phyloP scores from a whole-genome alignment of 2,797 vertebrate genomes.

The Falco biarmicus region DNA sequence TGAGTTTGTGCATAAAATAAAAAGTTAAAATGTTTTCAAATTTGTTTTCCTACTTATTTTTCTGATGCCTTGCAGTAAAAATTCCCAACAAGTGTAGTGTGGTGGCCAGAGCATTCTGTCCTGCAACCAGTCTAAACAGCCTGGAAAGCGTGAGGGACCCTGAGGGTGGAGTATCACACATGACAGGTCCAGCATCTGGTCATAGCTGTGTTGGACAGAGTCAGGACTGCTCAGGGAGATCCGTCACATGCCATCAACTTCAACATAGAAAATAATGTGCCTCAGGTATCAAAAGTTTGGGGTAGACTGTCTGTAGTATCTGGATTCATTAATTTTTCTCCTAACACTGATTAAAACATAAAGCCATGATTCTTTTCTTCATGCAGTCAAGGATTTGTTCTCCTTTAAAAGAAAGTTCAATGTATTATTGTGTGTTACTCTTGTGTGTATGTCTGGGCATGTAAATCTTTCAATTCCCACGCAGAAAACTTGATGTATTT shows the following conservation, averaged over 20 bases:
- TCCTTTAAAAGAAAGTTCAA: background rate
- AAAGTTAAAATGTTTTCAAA: background rate
- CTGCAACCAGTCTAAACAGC: background rate
- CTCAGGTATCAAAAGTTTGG: background rate
- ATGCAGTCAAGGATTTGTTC: background rate
- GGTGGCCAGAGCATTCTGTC: background rate
- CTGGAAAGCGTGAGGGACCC: background rate
- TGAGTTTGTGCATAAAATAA: background rate
- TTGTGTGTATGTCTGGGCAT: background rate
- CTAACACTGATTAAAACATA: background rate
- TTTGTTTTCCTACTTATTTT: background rate
- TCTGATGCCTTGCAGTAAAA: background rate
- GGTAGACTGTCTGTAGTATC: background rate
- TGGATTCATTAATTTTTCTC: background rate
- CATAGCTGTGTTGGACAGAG: background rate
- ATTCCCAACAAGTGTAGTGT: background rate
- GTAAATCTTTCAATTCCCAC: background rate
- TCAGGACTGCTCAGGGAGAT: background rate
- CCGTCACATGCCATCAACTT: background rate
- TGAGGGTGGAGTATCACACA: background rate
- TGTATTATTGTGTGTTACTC: background rate
- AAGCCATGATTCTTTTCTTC: accelerated
- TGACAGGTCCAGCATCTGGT: background rate
- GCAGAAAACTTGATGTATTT: background rate
- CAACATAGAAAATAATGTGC: background rate